Base-by-base conservation (phyloP, 2,888 invertebrate genomes). In the Ectemnius continuus region DNA sequence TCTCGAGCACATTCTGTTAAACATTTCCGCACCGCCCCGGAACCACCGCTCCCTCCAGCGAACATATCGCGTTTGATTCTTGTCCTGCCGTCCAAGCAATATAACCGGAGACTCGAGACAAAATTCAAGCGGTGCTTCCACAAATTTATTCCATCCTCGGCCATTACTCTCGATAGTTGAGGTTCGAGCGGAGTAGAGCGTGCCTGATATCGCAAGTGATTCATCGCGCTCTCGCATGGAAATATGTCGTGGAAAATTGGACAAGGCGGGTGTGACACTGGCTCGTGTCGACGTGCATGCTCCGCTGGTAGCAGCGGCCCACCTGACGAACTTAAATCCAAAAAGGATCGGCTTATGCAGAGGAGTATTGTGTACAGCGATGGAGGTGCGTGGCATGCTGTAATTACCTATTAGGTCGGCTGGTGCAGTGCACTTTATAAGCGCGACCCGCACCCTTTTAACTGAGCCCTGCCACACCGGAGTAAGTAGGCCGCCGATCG, bases 351-450 rank as follows among this genome's bases (percentile, higher is more conserved):
- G 36, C 52, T 52, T 52, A 14, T 13, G 16, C 16, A 5, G 52
- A 52, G 52, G 52, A 52, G 4, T 11, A 14, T 6, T 14, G n/a
- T 52, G 64, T 52, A 13, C 2, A n/a, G 2, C 14, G 14, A 16
- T 23, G 46, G 45, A 28, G 23, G 61, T 69, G 57, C 64, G 66
- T 70, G 64, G 14, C 36, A 65, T 46, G 68, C 67, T 75, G 73
- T 84, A 82, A 84, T 81, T 78, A 80, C 77, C 73, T 79, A 78
- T 83, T 81, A 83, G 76, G 70, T 65, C 52, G 61, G 65, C 66
- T 67, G 68, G 61, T 56, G 70, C 80, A 66, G 78, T 80, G 68
- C 68, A 75, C 72, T 73, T 82, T 75, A 77, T 77, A 77, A 79
- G 65, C 36, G 36, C 67, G 52, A 64, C 67, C 26, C 69, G 70